A percentile compares a stretch with the other conserved stretches of the same genome.
Evolutionary conservation across 2,888 invertebrate genomes (phyloP).

Genomic region (Plebejus anna): DNA sequence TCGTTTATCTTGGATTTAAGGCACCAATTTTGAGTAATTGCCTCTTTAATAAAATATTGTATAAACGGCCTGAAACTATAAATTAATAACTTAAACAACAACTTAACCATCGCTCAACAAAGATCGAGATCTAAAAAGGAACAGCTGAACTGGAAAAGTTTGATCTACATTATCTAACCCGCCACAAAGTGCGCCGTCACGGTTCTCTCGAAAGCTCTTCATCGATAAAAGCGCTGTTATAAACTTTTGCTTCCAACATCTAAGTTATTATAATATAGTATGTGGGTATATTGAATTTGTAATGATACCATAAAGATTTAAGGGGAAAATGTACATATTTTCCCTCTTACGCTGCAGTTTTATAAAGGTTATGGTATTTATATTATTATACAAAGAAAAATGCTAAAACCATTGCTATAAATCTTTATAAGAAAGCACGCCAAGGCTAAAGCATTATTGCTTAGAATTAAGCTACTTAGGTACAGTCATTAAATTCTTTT

Average conservation of each 20-base stretch:
- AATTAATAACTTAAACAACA: neutral
- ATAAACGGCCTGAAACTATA: no score
- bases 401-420: neutral
- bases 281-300: neutral
- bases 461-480: neutral
- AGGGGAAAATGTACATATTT: neutral
- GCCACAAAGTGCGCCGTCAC: neutral
- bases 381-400: no score
- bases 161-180: neutral
- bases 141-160: neutral
- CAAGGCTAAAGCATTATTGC: no score
- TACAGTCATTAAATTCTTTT: neutral
- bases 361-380: neutral
- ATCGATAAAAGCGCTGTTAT: neutral
- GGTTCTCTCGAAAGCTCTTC: neutral
- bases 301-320: neutral
- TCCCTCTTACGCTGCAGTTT: neutral
- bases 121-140: slow-evolving; percentile 1
- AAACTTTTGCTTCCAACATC: neutral
- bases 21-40: neutral
- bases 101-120: neutral
- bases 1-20: neutral
- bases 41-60: neutral
- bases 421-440: neutral
- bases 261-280: slow-evolving; percentile 1